These are phyloP conservation scores for Trichonephila clavata DNA, from an alignment of 1,140 invertebrate genomes.

Conservation along the genomic window DNA sequence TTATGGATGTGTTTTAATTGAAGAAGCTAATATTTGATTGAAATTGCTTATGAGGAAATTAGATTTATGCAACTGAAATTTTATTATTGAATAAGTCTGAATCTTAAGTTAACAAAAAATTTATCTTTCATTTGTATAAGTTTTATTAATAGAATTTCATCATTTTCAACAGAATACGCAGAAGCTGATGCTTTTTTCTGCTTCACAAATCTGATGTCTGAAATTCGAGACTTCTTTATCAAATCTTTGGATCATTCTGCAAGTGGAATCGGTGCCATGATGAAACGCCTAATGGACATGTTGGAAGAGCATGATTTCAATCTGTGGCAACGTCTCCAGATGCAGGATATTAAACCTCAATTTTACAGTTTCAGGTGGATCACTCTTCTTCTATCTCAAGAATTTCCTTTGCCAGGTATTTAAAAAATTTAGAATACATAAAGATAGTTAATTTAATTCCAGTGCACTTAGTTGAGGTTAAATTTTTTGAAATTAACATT, in stretches of 20 bases:
- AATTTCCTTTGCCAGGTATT: constrained; percentile 92
- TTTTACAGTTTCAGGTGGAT: constrained; percentile 99
- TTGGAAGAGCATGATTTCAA: constrained; percentile 89
- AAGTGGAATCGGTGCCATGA: constrained; percentile 91
- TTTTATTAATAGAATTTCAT: too few relatives aligned
- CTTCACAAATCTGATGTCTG: constrained; percentile 87
- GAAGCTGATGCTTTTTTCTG: constrained; percentile 99
- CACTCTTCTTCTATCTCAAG: constrained; percentile 97
- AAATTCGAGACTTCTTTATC: constrained; percentile 99
- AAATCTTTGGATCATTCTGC: constrained; percentile 96
- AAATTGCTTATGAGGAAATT: background rate
- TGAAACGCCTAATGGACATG: constrained; percentile 88
- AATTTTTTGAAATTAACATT: too few relatives aligned
- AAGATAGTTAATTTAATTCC: too few relatives aligned
- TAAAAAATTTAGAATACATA: too few relatives aligned
- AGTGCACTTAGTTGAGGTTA: too few relatives aligned
- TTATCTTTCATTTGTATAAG: background rate
- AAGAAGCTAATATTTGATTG: too few relatives aligned
- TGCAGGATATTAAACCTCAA: constrained; percentile 93
- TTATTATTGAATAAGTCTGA: background rate
- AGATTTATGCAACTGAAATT: too few relatives aligned
- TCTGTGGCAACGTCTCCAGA: constrained; percentile 87
- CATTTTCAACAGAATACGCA: constrained; percentile 87
- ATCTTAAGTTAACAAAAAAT: background rate
- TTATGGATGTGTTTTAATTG: too few relatives aligned